Evolutionary conservation across 2,888 invertebrate species (phyloP).

Genomic region (Spisula subtruncata): DNA sequence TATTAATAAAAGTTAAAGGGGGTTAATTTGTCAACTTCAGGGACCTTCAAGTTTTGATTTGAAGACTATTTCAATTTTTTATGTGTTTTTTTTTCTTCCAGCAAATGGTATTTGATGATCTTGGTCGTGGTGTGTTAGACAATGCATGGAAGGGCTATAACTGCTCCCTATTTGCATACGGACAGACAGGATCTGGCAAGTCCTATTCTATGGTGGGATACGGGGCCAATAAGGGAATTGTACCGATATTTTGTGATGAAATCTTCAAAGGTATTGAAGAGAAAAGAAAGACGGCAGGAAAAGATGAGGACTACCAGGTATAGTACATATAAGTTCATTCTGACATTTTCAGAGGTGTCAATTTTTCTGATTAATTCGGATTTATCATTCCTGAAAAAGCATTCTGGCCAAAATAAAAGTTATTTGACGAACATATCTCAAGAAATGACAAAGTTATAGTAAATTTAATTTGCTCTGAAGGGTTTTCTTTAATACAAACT

Average conservation of each 20-base stretch:
- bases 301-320: slow-evolving; percentile 71
- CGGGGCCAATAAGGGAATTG: slow-evolving; percentile 86
- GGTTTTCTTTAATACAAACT: too few species aligned
- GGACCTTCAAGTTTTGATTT: too few species aligned
- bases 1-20: too few species aligned
- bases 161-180: slow-evolving; percentile 87
- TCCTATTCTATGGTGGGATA: slow-evolving; percentile 87
- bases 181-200: slow-evolving; percentile 87
- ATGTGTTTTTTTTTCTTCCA: slow-evolving; percentile 61
- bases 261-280: slow-evolving; percentile 83
- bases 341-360: too few species aligned
- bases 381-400: too few species aligned
- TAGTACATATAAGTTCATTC: neutral
- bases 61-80: too few species aligned
- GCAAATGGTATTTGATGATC: slow-evolving; percentile 84
- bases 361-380: too few species aligned
- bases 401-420: too few species aligned
- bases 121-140: slow-evolving; percentile 85
- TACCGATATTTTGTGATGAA: slow-evolving; percentile 85
- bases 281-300: slow-evolving; percentile 79
- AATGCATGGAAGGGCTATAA: slow-evolving; percentile 87
- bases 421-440: too few species aligned
- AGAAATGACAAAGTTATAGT: too few species aligned
- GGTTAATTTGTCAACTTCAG: too few species aligned
- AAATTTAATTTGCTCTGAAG: too few species aligned